phyloP scores from a whole-genome alignment of 2,113 vertebrate genomes.

The Ceyx margarethae region DNA sequence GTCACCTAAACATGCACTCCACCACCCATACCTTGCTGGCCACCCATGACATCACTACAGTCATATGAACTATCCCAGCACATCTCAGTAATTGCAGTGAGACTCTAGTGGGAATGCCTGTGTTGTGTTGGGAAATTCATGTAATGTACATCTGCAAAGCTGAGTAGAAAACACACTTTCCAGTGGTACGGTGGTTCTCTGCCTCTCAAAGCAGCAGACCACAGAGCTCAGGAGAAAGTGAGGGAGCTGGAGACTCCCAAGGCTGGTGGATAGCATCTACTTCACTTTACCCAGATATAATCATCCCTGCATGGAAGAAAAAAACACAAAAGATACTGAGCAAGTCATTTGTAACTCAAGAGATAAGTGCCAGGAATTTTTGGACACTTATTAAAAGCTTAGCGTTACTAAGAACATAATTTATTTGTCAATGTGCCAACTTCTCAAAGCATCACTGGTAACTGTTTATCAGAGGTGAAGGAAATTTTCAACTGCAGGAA shows the following conservation, averaged over 20 bases:
- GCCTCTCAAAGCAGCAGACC: background rate
- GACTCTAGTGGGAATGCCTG: background rate
- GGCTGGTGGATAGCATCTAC: background rate
- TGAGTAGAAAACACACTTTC: background rate
- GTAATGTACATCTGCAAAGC: background rate
- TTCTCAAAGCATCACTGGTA: background rate
- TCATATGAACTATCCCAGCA: too few species aligned
- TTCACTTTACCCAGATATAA: background rate
- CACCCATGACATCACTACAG: too few species aligned
- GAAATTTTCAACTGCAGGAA: background rate
- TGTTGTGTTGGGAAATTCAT: background rate
- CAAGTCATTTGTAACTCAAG: background rate
- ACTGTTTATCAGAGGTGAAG: background rate
- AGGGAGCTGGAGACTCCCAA: background rate
- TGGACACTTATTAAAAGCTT: background rate
- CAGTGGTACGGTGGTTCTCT: background rate
- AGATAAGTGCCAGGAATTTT: background rate
- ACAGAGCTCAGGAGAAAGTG: background rate
- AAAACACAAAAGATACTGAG: background rate
- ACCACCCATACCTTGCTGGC: too few species aligned
- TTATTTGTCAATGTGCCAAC: background rate
- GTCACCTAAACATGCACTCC: too few species aligned
- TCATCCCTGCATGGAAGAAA: background rate
- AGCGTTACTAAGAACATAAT: background rate
- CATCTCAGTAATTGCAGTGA: too few species aligned